Conservation (phyloP, 2,888 invertebrate species). For the Caenorhabditis virilis region DNA sequence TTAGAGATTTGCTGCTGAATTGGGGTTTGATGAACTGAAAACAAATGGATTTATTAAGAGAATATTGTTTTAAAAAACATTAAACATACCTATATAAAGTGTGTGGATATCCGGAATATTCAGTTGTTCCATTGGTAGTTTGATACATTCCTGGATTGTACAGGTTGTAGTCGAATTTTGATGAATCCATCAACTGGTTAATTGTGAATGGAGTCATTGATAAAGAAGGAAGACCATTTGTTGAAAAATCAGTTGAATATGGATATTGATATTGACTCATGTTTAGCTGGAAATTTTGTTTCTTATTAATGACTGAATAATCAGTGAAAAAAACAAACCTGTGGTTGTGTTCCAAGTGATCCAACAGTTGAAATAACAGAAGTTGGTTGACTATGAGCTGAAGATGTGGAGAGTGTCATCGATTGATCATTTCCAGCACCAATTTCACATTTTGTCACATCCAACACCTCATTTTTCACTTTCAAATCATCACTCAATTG, state of each 20-base stretch:
- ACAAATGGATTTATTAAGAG: neutral
- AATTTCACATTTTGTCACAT: slow-evolving; percentile 1
- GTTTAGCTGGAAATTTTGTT: slow-evolving; percentile 19
- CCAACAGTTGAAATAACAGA: slow-evolving; percentile 52
- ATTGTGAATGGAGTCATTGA: slow-evolving; percentile 11
- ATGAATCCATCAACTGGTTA: slow-evolving; percentile 4
- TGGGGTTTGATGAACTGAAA: slow-evolving; percentile 59
- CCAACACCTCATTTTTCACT: slow-evolving; percentile 14
- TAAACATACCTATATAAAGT: slow-evolving; percentile 40
- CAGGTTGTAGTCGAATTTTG: too few species aligned
- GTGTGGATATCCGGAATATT: slow-evolving; percentile 44
- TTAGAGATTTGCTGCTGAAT: slow-evolving; percentile 59
- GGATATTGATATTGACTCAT: slow-evolving; percentile 24
- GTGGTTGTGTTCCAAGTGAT: slow-evolving; percentile 31
- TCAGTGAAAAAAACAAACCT: too few species aligned
- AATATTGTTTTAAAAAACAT: neutral
- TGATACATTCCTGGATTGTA: slow-evolving; percentile 9
- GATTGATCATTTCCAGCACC: slow-evolving; percentile 16
- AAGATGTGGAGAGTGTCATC: slow-evolving; percentile 12
- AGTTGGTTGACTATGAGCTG: slow-evolving; percentile 41
- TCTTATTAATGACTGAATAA: too few species aligned
- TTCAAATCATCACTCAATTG: neutral
- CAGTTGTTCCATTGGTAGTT: slow-evolving; percentile 6
- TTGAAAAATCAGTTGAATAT: slow-evolving; percentile 18
- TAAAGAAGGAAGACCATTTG: slow-evolving; percentile 15